A percentile compares a stretch with the other conserved stretches of the same genome.
phyloP scores from a whole-genome alignment of 2,113 vertebrate genomes.

The Menura novaehollandiae region DNA sequence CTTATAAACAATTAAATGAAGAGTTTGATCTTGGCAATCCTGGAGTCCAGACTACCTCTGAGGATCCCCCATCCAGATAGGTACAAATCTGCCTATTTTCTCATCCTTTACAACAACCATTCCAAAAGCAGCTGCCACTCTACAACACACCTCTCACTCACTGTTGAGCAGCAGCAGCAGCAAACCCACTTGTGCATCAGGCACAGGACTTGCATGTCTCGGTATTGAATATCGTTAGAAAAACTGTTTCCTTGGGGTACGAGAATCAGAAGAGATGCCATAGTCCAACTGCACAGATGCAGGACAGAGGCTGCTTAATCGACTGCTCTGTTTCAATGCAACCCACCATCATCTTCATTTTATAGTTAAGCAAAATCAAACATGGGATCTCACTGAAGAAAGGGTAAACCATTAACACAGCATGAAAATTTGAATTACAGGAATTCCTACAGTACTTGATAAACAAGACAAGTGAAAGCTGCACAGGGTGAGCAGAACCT shows the following conservation, averaged over 20 bases:
- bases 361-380: not conserved
- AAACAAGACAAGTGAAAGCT: not conserved
- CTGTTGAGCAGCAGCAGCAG: not conserved
- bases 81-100: not conserved
- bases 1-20: not conserved
- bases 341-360: not conserved
- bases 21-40: not conserved
- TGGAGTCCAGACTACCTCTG: not conserved
- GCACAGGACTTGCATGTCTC: not conserved
- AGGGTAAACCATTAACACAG: not conserved
- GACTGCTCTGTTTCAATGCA: not conserved
- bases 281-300: not conserved
- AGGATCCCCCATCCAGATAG: not conserved
- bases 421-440: not conserved
- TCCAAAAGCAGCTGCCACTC: not conserved
- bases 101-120: not conserved
- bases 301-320: not conserved
- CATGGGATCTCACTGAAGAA: not conserved
- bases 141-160: not conserved
- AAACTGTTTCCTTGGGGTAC: not conserved
- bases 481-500: not conserved
- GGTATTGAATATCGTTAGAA: not conserved
- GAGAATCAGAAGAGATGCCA: not conserved
- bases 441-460: not conserved
- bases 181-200: not conserved